Conservation (phyloP, 2,888 invertebrate species). For the Melikaiella ostensackeni region DNA sequence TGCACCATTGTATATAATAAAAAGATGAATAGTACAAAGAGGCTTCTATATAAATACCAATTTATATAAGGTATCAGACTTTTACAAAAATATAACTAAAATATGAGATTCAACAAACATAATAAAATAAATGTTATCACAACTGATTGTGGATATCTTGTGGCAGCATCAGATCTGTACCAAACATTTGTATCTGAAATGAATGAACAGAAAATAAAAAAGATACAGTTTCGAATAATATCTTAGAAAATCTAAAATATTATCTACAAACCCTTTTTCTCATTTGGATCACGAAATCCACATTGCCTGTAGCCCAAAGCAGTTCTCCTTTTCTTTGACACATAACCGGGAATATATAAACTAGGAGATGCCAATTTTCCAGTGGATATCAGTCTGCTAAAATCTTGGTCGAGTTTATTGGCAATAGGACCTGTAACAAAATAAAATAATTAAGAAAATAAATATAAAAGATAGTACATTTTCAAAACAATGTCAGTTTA, state of each 20-base stretch:
- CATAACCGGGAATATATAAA: constrained; percentile 87
- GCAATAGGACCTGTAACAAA: constrained; percentile 84
- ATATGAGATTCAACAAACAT: not conserved
- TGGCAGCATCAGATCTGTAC: not conserved
- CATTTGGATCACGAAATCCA: constrained; percentile 86
- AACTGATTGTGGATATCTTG: not conserved
- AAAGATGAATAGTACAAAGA: not conserved
- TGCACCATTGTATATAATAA: not conserved
- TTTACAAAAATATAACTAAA: not conserved
- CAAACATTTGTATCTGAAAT: not conserved
- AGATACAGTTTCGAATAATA: not conserved
- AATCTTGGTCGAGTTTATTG: constrained; percentile 88
- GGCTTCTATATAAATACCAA: not conserved
- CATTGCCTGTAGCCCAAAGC: constrained; percentile 87
- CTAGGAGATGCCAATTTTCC: constrained; percentile 87
- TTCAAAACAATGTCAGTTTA: not conserved
- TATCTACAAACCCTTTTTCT: constrained; percentile 76
- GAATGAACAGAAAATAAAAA: not conserved
- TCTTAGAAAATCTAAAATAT: not conserved
- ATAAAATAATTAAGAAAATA: constrained; percentile 1
- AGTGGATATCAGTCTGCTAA: constrained; percentile 85
- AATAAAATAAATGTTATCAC: not conserved
- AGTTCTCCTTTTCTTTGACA: constrained; percentile 84
- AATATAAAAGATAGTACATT: not conserved
- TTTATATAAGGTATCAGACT: not conserved